Evolutionary conservation across 1,140 invertebrate species (phyloP), one percentile per base, ranked within the genome.

Genomic region (Lepidurus couesii): DNA sequence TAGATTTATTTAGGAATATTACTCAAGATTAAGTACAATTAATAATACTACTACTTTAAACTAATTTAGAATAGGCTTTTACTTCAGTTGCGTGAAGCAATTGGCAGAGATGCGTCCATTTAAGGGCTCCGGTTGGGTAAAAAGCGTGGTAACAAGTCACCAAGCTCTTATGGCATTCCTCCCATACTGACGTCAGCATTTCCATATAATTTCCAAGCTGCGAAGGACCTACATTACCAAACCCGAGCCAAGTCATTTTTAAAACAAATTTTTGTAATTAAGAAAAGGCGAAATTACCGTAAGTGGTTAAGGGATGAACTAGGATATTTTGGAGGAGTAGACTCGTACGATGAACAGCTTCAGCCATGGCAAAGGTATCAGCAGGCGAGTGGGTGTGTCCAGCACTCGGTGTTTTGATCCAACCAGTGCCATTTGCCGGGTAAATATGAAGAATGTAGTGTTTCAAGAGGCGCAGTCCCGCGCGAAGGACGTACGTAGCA

Each of bases 121-220:
- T 98, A 24, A 98, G 86, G 78, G 90, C 91, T 0, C 93, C 92
- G 1, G 95, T 98, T 0, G 97, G 96, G 86, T 97, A 98, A 86
- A 98, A 98, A 0, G 95, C 95, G 86, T 98, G 95, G 83, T 96
- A 98, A 85, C 96, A 97, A 4, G 91, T 87, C 4, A 95, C 92
- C 84, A 97, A 96, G 10, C 95, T 96, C 77, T 91, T 89, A 82
- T 97, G 94, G 82, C 94, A 95, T 83, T 98, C 95, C 43, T 94
- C 92, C 13, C 98, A 85, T 78, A 98, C 92, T 47, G 89, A 88
- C 43, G 82, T 81, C 16, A 82, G 79, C 77, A 81, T 80, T 6
- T 77, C 73, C 43, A 42, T 77, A 53, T 24, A 76, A 21, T 44
- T 42, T 45, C 47, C 45, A 9, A 42, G 74, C 24, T 81, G 44